phyloP scores from a whole-genome alignment of 2,113 vertebrate genomes.

The Marcusenius ussheri region DNA sequence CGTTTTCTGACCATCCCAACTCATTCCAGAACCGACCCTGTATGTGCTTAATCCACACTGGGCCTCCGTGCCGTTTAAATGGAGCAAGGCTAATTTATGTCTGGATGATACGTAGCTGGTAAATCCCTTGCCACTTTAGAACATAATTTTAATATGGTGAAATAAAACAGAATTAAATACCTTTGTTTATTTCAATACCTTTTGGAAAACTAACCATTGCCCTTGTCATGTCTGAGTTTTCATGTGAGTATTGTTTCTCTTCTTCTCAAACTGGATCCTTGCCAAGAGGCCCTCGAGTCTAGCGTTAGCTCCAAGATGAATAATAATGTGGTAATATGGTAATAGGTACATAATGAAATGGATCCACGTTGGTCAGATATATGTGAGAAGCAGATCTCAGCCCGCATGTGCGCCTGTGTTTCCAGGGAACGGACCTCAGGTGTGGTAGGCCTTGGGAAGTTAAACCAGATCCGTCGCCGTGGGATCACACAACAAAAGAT shows the following conservation, averaged over 20 bases:
- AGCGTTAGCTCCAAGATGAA: not conserved
- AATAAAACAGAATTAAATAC: slow-evolving; percentile 8
- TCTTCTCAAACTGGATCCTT: not conserved
- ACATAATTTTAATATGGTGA: slow-evolving; percentile 2
- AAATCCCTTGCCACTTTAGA: not conserved
- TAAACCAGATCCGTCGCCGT: slow-evolving; percentile 13
- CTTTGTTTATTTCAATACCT: slow-evolving; percentile 11
- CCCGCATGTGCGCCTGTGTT: not conserved
- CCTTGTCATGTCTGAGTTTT: not conserved
- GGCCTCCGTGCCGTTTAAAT: not conserved
- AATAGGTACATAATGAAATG: slow-evolving; percentile 6
- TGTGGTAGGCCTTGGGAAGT: not conserved
- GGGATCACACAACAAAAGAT: slow-evolving; percentile 32
- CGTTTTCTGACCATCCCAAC: not conserved
- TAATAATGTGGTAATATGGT: not conserved
- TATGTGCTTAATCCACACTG: not conserved
- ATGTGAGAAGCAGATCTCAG: not conserved
- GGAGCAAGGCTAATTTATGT: not conserved
- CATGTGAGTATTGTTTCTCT: not conserved
- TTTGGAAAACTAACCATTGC: slow-evolving; percentile 8
- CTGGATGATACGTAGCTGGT: not conserved
- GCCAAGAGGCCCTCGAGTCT: not conserved
- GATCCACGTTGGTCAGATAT: not conserved
- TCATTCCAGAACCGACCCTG: not conserved
- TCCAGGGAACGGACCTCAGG: slow-evolving; percentile 3